Conservation (phyloP, 2,797 vertebrate species). For the Coregonus suidteri region DNA sequence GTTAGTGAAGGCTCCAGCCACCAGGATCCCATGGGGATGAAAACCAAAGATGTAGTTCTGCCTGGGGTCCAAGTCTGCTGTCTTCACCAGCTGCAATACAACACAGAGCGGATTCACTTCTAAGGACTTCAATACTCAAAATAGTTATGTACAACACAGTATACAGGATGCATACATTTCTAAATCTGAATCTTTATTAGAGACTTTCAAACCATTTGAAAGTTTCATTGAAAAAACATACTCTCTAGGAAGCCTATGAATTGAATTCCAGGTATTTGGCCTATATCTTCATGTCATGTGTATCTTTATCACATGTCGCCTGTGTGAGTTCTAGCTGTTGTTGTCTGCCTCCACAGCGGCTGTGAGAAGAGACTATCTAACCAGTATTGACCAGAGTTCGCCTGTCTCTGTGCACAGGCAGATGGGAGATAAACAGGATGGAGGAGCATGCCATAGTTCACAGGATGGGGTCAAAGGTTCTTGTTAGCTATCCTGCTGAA, state of each 20-base stretch:
- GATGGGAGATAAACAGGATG: background rate
- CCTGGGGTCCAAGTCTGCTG: constrained; percentile 83
- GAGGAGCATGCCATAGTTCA: constrained; percentile 29
- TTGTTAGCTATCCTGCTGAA: background rate
- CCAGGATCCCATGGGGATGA: constrained; percentile 91
- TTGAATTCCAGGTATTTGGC: too few species aligned
- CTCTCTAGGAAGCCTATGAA: too few species aligned
- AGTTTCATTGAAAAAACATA: background rate
- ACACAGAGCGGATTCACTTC: background rate
- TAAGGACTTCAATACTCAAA: background rate
- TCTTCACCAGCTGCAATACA: constrained; percentile 86
- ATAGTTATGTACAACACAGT: background rate
- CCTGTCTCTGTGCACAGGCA: background rate
- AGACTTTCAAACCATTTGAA: background rate
- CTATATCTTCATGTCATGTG: background rate
- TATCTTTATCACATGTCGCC: background rate
- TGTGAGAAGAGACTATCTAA: constrained; percentile 1
- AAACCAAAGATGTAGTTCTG: constrained; percentile 90
- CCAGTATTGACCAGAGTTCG: background rate
- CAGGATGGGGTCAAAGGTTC: constrained; percentile 4
- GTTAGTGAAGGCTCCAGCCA: constrained; percentile 84
- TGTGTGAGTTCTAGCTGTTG: too few species aligned
- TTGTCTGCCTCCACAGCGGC: too few species aligned
- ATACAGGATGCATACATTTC: background rate
- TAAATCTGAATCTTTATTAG: background rate